phyloP scores from a whole-genome alignment of 2,797 vertebrate species.

The Pagetopsis macropterus region DNA sequence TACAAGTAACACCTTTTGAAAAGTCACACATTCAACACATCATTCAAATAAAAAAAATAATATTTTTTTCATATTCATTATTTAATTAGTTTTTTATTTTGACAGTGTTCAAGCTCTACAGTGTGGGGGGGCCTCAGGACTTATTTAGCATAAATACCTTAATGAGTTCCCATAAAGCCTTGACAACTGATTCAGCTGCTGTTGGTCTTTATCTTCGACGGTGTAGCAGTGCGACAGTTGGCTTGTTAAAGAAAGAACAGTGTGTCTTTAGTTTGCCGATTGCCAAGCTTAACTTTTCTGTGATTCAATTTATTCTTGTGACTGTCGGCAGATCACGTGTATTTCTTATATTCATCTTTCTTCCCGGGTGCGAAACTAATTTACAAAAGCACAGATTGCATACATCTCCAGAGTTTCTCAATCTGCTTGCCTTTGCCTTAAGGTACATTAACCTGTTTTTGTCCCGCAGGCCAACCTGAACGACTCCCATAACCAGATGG shows the following conservation, averaged over 20 bases:
- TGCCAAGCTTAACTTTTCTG: slow-evolving; percentile 6
- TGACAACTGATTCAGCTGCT: neutral
- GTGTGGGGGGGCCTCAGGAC: slow-evolving; percentile 5
- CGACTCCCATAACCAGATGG: slow-evolving; percentile 99
- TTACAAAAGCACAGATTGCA: neutral
- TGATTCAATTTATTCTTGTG: slow-evolving; percentile 16
- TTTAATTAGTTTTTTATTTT: no score
- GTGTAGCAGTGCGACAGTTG: slow-evolving; percentile 1
- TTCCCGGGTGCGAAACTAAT: neutral
- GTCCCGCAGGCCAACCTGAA: slow-evolving; percentile 91
- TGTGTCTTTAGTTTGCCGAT: slow-evolving; percentile 3
- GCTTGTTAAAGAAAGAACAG: neutral
- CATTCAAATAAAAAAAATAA: no score
- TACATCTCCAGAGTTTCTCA: neutral
- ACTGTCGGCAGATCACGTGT: slow-evolving; percentile 17
- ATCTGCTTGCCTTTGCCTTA: neutral
- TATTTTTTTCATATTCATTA: no score
- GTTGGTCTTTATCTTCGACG: neutral
- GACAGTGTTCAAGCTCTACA: neutral
- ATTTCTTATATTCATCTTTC: neutral
- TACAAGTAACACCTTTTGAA: no score
- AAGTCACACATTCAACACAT: no score
- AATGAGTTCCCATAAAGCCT: neutral
- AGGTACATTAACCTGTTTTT: slow-evolving; percentile 6
- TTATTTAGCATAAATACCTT: neutral